Evolutionary conservation across 2,797 vertebrate genomes (phyloP).

Genomic region (Rallus crepitans): DNA sequence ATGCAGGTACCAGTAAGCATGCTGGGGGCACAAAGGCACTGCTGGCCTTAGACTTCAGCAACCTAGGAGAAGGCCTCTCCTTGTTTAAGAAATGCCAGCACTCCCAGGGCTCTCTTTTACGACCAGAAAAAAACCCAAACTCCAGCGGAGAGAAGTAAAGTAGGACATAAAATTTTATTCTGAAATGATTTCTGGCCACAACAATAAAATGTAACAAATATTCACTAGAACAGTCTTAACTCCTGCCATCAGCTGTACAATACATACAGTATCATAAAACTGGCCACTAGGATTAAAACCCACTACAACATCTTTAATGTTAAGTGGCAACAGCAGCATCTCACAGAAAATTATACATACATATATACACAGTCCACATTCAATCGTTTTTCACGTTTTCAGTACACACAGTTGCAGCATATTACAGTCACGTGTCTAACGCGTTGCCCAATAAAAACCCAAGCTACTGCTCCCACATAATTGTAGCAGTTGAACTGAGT

Average conservation of each 20-base stretch:
- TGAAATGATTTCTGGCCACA: conserved; percentile 93
- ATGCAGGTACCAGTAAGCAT: background rate
- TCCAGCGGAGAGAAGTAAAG: conserved; percentile 75
- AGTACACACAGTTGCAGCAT: conserved; percentile 89
- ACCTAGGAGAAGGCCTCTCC: background rate
- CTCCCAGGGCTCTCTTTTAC: background rate
- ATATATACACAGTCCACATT: conserved; percentile 89
- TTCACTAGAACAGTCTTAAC: conserved; percentile 94
- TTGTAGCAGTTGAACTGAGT: conserved; percentile 80
- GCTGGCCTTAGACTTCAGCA: background rate
- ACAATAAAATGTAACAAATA: conserved; percentile 99
- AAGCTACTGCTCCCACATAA: conserved; percentile 79
- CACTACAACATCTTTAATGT: conserved; percentile 85
- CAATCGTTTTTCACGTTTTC: conserved; percentile 90
- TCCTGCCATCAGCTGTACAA: conserved; percentile 95
- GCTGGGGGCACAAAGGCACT: background rate
- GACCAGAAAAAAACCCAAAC: conserved; percentile 6
- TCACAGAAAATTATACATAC: conserved; percentile 86
- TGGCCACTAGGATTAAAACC: conserved; percentile 89
- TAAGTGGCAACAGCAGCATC: conserved; percentile 93
- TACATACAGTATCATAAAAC: conserved; percentile 96
- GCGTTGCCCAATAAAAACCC: conserved; percentile 84
- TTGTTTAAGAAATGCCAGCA: background rate
- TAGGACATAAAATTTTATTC: conserved; percentile 90
- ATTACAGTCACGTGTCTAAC: conserved; percentile 87